Percentiles rank a stretch among this genome's conserved stretches.
Evolutionary conservation across 2,113 vertebrate species (phyloP).

Genomic region (Dendrocopos noguchii): DNA sequence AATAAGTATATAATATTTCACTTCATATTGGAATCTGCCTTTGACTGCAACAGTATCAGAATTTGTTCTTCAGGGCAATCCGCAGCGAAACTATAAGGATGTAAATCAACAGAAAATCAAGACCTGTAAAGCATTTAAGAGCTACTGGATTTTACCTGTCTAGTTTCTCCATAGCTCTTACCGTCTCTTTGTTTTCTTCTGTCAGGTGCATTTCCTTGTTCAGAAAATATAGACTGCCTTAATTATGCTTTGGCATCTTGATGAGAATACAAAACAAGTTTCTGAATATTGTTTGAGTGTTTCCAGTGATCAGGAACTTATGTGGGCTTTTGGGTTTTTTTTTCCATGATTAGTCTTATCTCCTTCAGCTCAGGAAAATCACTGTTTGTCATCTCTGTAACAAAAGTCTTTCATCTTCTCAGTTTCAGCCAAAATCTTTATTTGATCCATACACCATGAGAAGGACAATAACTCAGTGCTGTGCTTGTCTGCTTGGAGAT

Average conservation of each 20-base stretch:
- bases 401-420: conserved; percentile 1
- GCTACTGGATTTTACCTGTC: neutral
- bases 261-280: neutral
- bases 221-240: neutral
- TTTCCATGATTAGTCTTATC: neutral
- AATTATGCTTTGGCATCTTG: neutral
- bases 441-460: conserved; percentile 1
- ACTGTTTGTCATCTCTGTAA: neutral
- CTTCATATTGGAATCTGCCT: neutral
- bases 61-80: neutral
- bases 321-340: neutral
- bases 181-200: neutral
- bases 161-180: neutral
- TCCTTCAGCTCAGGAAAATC: conserved; percentile 8
- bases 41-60: neutral
- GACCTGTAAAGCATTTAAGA: neutral
- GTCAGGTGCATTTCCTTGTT: neutral
- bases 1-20: neutral
- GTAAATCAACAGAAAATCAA: neutral
- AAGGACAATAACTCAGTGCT: neutral
- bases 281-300: neutral
- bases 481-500: neutral
- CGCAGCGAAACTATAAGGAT: neutral
- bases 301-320: neutral
- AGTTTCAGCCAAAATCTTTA: conserved; percentile 16